Base-by-base conservation (phyloP, 2,113 vertebrate genomes). In the Erpornis zantholeuca region DNA sequence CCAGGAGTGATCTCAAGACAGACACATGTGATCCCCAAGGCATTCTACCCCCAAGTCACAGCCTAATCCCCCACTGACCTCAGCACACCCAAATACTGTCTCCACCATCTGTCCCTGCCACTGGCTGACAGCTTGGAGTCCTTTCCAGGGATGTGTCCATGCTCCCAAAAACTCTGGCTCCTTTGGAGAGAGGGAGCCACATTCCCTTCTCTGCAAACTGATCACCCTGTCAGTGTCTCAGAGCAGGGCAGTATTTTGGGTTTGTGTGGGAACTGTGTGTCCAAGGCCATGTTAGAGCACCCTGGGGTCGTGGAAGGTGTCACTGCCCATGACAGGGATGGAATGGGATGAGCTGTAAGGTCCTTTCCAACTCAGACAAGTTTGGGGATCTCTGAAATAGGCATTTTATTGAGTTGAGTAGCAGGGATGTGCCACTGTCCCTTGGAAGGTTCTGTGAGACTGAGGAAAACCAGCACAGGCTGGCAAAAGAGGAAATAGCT, bases 141-240 rank as follows among this genome's bases (percentile, higher is more conserved):
- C 61, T 49, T 40, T 2, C 0, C 11, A 60, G 65, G 13, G 65
- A 33, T 35, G 23, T 21, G 38, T 17, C 52, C 0, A 0, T 15
- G 47, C 33, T 92, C 44, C 65, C 35, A 35, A 65, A 80, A 69
- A 28, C 80, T 86, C 40, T 68, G 69, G 13, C 23, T 71, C 21
- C 42, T 68, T 45, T 47, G n/a, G 44, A 78, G 64, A 59, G 29
- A 7, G 13, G 29, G 12, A 56, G 33, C 42, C 29, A 1, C 5
- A 6, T 19, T 45, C 36, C 33, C 12, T 40, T 44, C 49, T 79
- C 28, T 81, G 50, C 38, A 78, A 2, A 11, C 36, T 27, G 5
- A 11, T 45, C 38, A 44, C 22, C 20, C 1, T 15, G 3, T 15
- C 53, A 24, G 3, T 33, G 29, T 56, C 44, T 88, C 31, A 20